Percentiles rank a stretch among this genome's conserved stretches.
phyloP scores from a whole-genome alignment of 2,113 vertebrate genomes.

The Isurus oxyrinchus region DNA sequence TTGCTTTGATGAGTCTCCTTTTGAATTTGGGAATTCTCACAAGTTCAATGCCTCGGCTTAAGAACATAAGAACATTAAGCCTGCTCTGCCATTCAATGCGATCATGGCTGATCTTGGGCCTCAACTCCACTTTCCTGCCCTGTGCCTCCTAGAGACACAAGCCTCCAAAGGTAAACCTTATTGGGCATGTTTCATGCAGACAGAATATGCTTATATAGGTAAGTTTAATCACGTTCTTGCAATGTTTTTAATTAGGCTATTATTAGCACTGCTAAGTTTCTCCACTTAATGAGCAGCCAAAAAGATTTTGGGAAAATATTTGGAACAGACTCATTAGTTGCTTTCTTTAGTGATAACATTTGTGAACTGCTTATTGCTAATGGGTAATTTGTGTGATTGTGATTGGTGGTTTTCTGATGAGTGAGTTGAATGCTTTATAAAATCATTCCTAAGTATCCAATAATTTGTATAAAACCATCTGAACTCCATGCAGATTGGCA shows the following conservation, averaged over 20 bases:
- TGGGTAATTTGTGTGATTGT: not conserved
- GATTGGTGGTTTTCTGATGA: not conserved
- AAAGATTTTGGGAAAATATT: not conserved
- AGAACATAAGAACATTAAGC: no score
- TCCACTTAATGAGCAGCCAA: not conserved
- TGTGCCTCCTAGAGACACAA: not conserved
- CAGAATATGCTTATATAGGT: not conserved
- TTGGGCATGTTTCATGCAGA: not conserved
- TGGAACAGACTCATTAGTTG: not conserved
- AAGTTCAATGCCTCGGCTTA: not conserved
- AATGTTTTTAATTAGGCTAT: not conserved
- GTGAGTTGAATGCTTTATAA: not conserved
- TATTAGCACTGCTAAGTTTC: not conserved
- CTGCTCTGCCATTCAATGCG: no score
- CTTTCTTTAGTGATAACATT: not conserved
- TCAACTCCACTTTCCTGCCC: not conserved
- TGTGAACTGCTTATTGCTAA: not conserved
- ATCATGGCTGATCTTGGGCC: no score
- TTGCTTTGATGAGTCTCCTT: not conserved
- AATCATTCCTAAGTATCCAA: not conserved
- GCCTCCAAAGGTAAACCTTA: not conserved
- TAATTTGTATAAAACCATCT: not conserved
- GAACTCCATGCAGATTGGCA: not conserved
- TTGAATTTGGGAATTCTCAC: not conserved
- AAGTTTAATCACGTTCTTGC: not conserved